Percentiles rank a stretch among this genome's conserved stretches.
These are phyloP conservation scores for Acronicta psi DNA, from an alignment of 2,888 invertebrate species.

Conservation along the genomic window DNA sequence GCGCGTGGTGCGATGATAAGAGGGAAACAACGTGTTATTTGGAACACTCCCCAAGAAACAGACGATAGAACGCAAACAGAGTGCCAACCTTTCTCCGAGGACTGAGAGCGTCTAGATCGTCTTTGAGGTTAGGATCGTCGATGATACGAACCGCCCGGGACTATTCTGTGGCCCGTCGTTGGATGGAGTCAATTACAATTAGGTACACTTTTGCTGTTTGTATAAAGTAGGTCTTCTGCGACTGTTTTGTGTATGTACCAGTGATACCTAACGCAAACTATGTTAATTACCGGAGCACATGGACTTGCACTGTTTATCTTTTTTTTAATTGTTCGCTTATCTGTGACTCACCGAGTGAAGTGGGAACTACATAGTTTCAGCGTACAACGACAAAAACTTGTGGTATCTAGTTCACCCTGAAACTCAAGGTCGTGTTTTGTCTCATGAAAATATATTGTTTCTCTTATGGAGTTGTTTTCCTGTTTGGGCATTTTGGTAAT, in stretches of 20 bases:
- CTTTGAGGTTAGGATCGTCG: too few relatives aligned
- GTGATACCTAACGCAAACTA: conserved; percentile 18
- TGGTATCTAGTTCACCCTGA: conserved; percentile 13
- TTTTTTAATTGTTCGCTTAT: conserved; percentile 42
- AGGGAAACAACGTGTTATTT: too few relatives aligned
- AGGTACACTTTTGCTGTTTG: too few relatives aligned
- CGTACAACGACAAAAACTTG: not conserved
- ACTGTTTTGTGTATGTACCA: not conserved
- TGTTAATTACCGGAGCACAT: conserved; percentile 40
- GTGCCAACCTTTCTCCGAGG: too few relatives aligned
- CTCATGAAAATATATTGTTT: not conserved
- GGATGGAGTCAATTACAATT: too few relatives aligned
- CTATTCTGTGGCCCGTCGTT: too few relatives aligned
- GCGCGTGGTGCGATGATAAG: too few relatives aligned
- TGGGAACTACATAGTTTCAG: conserved; percentile 28
- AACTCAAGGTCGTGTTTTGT: conserved; percentile 4
- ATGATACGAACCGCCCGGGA: too few relatives aligned
- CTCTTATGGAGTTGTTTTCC: not conserved
- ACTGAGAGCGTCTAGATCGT: too few relatives aligned
- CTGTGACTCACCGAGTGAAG: conserved; percentile 49
- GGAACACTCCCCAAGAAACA: too few relatives aligned
- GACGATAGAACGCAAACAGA: too few relatives aligned
- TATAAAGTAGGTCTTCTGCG: conserved; percentile 29
- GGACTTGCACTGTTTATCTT: conserved; percentile 39
- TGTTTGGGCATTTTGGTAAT: not conserved